Evolutionary conservation across 2,113 vertebrate species (phyloP).

Genomic region (Todiramphus chloris): DNA sequence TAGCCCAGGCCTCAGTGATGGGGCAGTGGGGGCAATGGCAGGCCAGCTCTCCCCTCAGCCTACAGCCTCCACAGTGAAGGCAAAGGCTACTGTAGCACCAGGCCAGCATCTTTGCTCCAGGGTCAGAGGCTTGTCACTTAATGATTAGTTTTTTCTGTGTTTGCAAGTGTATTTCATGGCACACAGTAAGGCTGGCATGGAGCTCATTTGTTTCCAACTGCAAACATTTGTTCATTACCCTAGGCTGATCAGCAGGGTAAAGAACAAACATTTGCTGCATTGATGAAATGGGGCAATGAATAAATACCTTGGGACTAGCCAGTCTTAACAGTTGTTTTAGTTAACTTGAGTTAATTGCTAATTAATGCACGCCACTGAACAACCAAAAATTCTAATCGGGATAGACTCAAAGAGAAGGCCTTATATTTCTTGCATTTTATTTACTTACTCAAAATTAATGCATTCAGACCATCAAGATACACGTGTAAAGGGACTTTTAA

Average conservation of each 20-base stretch:
- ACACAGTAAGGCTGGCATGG: not conserved
- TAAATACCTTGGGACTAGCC: not conserved
- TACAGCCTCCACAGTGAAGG: not conserved
- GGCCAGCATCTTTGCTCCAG: not conserved
- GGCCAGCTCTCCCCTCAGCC: not conserved
- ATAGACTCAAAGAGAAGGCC: not conserved
- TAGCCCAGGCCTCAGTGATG: too few species aligned
- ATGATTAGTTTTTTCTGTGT: not conserved
- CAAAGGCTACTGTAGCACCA: not conserved
- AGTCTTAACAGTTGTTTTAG: slow-evolving; percentile 6
- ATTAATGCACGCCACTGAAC: not conserved
- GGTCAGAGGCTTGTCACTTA: not conserved
- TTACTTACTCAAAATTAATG: not conserved
- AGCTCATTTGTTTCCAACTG: slow-evolving; percentile 11
- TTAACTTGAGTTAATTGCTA: not conserved
- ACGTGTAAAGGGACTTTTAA: not conserved
- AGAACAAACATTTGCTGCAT: slow-evolving; percentile 33
- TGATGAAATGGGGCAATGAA: not conserved
- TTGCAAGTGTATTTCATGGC: not conserved
- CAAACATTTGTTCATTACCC: slow-evolving; percentile 37
- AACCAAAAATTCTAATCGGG: not conserved
- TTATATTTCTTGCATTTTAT: not conserved
- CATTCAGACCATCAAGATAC: not conserved
- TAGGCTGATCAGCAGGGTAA: slow-evolving; percentile 3
- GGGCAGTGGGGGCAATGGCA: accelerated